Evolutionary conservation across 2,888 invertebrate species (phyloP), one percentile per base, ranked within the genome.

Genomic region (Chrysolina haemoptera): DNA sequence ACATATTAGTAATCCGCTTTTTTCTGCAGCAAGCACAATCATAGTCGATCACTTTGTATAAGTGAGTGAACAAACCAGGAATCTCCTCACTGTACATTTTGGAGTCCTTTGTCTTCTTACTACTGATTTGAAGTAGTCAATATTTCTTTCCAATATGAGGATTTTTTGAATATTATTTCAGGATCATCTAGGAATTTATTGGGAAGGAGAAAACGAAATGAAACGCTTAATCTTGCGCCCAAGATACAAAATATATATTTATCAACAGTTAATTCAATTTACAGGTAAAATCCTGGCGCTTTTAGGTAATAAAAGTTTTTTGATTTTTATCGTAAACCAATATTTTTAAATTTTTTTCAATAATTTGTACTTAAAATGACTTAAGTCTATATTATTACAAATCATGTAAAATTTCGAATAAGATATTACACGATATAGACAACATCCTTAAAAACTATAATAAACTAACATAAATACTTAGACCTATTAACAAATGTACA

Each of bases 321-420:
- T 81, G 75, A 76, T 78, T 80, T 85, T 85, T 84, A 84, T 84
- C 77, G 76, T 82, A 79, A 79, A 80, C 81, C 80, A 83, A 81
- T 82, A 79, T 85, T 83, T 76, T 77, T 71, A 71, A 71, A 62
- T 82, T 84, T 85, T 83, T 82, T 83, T 84, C 84, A 84, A 82
- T 79, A 83, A 84, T 86, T 86, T 87, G 86, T 86, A 86, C 86
- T 86, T 85, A 84, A 85, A 83, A 85, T 84, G 85, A 85, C 85
- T 85, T 86, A 84, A 80, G 85, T 86, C 84, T 86, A 86, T 82
- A 84, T 84, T 84, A 86, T 84, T 85, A 85, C 85, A 86, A 86
- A 85, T 83, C 76, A 78, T 78, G 80, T 80, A 80, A 82, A 81
- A 83, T 83, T 84, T 85, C 84, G 81, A 84, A 84, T 84, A 84